phyloP scores from a whole-genome alignment of 2,797 vertebrate species.

The Ceyx erithaca region DNA sequence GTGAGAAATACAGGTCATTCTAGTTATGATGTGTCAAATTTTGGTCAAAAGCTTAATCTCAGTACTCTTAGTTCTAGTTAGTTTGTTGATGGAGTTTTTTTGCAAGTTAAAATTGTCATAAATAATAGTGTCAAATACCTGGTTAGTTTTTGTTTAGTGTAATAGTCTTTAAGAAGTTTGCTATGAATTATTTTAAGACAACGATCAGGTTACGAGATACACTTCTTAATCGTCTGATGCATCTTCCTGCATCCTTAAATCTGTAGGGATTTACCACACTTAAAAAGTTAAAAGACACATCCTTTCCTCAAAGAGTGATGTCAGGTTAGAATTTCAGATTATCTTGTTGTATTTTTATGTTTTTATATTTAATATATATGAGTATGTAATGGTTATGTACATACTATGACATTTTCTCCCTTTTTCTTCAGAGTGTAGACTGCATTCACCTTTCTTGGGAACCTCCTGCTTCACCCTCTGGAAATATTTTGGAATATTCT shows the following conservation, averaged over 20 bases:
- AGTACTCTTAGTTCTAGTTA: background rate
- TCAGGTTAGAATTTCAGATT: background rate
- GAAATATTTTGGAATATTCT: conserved; percentile 95
- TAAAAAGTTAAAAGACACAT: background rate
- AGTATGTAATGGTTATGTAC: background rate
- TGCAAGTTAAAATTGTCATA: background rate
- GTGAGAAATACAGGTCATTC: conserved; percentile 72
- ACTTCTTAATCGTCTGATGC: background rate
- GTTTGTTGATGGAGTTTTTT: background rate
- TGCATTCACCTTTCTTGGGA: conserved; percentile 97
- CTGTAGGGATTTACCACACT: background rate
- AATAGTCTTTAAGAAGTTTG: background rate
- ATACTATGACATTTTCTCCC: background rate
- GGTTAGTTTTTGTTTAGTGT: background rate
- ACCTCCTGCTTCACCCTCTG: conserved; percentile 90
- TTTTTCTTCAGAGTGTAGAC: conserved; percentile 84
- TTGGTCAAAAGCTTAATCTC: background rate
- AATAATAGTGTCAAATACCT: background rate
- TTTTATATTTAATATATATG: background rate
- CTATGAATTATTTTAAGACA: background rate
- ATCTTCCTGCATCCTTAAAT: background rate
- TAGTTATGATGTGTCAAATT: background rate
- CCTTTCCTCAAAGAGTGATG: background rate
- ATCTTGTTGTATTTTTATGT: background rate
- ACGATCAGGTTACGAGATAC: background rate